phyloP scores from a whole-genome alignment of 2,797 vertebrate genomes.

The Lindbergichthys nudifrons region DNA sequence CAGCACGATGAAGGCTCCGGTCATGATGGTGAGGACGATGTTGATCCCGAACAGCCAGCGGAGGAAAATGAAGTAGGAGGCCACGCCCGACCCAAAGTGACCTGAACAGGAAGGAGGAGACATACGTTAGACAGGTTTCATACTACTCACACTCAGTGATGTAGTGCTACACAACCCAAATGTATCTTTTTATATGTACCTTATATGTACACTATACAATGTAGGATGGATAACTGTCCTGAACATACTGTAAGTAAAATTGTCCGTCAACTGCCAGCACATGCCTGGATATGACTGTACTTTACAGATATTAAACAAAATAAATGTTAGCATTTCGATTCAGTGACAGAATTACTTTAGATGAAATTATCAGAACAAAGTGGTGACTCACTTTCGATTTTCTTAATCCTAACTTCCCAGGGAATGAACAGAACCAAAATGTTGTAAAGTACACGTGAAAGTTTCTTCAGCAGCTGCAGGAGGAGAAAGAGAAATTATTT shows the following conservation, averaged over 20 bases:
- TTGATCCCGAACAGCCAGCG: slow-evolving; percentile 98
- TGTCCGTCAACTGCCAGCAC: not conserved
- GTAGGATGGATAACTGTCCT: not conserved
- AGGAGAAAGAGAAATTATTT: not conserved
- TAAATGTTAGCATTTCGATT: not conserved
- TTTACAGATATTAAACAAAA: slow-evolving; percentile 1
- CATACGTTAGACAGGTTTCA: slow-evolving; percentile 1
- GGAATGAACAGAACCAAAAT: slow-evolving; percentile 94
- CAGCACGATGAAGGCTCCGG: slow-evolving; percentile 95
- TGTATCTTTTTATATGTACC: not conserved
- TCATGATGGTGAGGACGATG: slow-evolving; percentile 95
- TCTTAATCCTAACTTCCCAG: slow-evolving; percentile 99
- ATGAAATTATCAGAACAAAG: not conserved
- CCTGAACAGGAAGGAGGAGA: slow-evolving; percentile 78
- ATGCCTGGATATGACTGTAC: not conserved
- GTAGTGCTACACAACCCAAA: not conserved
- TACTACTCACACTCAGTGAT: not conserved
- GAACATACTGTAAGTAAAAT: not conserved
- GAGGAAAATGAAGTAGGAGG: slow-evolving; percentile 98
- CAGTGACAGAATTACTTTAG: not conserved
- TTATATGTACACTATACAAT: not conserved
- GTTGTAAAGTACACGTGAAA: slow-evolving; percentile 92
- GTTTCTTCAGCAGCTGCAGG: slow-evolving; percentile 92
- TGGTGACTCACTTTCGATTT: slow-evolving; percentile 93
- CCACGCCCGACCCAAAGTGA: slow-evolving; percentile 98